A percentile compares a stretch with the other conserved stretches of the same genome.
Conservation (phyloP, 2,888 invertebrate species). For the Ischnus inquisitorius region DNA sequence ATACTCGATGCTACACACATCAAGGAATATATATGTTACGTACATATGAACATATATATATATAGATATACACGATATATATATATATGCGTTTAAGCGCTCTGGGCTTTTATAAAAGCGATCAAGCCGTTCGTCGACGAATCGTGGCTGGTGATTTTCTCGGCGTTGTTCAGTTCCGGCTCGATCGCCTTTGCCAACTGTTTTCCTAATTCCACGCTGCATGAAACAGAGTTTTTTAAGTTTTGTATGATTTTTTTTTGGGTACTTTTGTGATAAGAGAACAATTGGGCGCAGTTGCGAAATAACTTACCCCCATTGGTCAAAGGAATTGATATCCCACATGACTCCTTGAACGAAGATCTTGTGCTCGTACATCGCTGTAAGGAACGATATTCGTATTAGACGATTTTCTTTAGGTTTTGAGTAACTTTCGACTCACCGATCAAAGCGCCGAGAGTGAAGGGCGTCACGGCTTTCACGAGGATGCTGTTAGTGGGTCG, state of each 20-base stretch:
- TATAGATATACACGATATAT: no score
- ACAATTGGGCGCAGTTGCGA: slow-evolving; percentile 8
- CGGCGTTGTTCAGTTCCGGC: slow-evolving; percentile 92
- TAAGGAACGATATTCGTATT: neutral
- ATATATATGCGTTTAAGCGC: slow-evolving; percentile 72
- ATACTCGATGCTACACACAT: slow-evolving; percentile 99
- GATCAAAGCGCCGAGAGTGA: slow-evolving; percentile 96
- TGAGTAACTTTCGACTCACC: slow-evolving; percentile 87
- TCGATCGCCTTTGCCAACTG: slow-evolving; percentile 99
- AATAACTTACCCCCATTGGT: slow-evolving; percentile 97
- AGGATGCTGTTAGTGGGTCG: slow-evolving; percentile 99
- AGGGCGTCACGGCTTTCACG: slow-evolving; percentile 96
- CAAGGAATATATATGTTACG: slow-evolving; percentile 89
- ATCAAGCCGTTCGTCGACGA: slow-evolving; percentile 98
- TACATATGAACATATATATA: slow-evolving; percentile 9
- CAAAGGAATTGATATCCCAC: slow-evolving; percentile 99
- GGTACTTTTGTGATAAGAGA: slow-evolving; percentile 1
- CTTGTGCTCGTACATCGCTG: slow-evolving; percentile 99
- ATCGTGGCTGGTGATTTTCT: slow-evolving; percentile 93
- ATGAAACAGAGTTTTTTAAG: slow-evolving; percentile 69
- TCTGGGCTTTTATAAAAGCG: slow-evolving; percentile 94
- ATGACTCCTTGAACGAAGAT: slow-evolving; percentile 99
- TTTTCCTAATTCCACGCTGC: slow-evolving; percentile 98
- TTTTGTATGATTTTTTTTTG: slow-evolving; percentile 25
- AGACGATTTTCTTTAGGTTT: neutral